Evolutionary conservation across 1,140 invertebrate species (phyloP), one percentile per base, ranked within the genome.

Genomic region (Hormaphis cornu): DNA sequence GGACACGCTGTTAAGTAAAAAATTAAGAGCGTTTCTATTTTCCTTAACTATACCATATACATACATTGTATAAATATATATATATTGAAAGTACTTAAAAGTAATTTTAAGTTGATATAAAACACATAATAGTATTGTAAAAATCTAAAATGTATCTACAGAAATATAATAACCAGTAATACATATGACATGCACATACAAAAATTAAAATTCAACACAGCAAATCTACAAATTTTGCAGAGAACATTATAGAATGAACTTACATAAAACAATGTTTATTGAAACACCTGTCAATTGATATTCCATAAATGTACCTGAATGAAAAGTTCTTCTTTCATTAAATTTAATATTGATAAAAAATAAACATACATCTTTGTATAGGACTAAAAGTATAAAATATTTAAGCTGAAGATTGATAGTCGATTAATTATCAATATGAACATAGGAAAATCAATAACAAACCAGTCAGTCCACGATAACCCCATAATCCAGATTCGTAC

Each of bases 381-480:
- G 10, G 7, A 26, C 26, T 58, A 26, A 58, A 37, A 16, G 14
- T 54, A 6, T 14, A 33, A 1, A 30, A 35, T 33, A 7, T 54
- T n/a, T 58, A 2, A 58, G 20, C 18, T 37, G 24, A 24, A 58
- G 16, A 20, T 22, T 3, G 9, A n/a, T 58, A 40, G n/a, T n/a
- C n/a, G n/a, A n/a, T n/a, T n/a, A 24, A 40, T 16, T 16, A 20
- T 35, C 3, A 54, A 30, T 30, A 52, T 28, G 7, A 33, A 53
- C 12, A 20, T 24, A 37, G 24, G 26, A 58, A n/a, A 1, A 22
- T 24, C n/a, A 35, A 46, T 14, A 26, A 72, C 72, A 77, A 73
- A 84, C 84, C 84, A 70, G 82, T 83, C 3, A 86, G 75, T 4
- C 85, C 85, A 61, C 84, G 79, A 73, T 85, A 86, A 30, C 85